Evolutionary conservation across 2,113 vertebrate species (phyloP).

Genomic region (Xiphias gladius): DNA sequence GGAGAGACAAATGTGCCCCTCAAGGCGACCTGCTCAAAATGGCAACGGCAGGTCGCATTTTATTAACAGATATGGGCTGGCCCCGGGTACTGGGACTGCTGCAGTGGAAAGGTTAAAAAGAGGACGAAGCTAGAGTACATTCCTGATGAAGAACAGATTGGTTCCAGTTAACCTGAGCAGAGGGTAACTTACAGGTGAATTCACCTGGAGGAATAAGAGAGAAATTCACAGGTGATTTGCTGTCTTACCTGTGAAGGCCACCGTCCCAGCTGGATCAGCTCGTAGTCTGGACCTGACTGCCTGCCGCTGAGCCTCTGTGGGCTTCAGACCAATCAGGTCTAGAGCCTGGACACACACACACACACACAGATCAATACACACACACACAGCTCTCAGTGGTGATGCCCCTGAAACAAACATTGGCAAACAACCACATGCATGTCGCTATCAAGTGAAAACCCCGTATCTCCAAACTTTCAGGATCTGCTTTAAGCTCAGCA

Average conservation of each 20-base stretch:
- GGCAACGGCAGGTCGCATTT: no score
- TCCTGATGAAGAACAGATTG: no score
- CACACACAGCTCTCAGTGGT: slow-evolving; percentile 54
- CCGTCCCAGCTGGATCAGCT: slow-evolving; percentile 86
- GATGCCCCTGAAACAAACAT: slow-evolving; percentile 9
- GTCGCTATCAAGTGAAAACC: not conserved
- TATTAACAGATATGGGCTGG: no score
- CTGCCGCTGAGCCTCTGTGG: slow-evolving; percentile 87
- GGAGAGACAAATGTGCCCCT: no score
- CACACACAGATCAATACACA: slow-evolving; percentile 18
- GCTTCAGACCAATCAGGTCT: slow-evolving; percentile 89
- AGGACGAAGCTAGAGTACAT: no score
- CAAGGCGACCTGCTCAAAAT: no score
- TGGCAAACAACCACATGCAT: not conserved
- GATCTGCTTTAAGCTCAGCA: not conserved
- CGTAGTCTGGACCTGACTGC: slow-evolving; percentile 86
- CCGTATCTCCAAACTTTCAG: not conserved
- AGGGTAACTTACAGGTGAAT: no score
- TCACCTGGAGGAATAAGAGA: not conserved
- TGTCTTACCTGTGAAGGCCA: slow-evolving; percentile 90
- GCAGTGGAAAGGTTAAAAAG: no score
- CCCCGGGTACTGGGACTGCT: no score
- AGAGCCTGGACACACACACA: slow-evolving; percentile 85
- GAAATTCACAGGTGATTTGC: not conserved
- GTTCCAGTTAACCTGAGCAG: no score